Evolutionary conservation across 2,888 invertebrate species (phyloP).

Genomic region (Arctia plantaginis): DNA sequence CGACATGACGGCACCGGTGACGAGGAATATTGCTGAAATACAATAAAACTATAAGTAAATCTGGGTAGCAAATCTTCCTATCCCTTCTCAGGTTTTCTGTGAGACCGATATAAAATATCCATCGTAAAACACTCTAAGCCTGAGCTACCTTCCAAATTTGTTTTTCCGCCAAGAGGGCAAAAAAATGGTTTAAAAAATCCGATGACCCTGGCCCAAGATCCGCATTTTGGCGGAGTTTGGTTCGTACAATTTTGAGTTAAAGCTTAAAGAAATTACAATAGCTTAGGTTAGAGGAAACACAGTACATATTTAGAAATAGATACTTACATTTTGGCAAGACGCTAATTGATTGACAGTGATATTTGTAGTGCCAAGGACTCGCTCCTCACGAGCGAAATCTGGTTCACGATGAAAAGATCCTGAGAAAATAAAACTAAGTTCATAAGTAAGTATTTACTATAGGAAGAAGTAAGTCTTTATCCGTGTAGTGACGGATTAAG

Average conservation of each 20-base stretch:
- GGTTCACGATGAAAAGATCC: slow-evolving; percentile 76
- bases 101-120: neutral
- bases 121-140: neutral
- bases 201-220: no score
- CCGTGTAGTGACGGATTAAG: no score
- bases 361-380: slow-evolving; percentile 63
- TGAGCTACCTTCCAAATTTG: neutral
- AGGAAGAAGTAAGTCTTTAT: no score
- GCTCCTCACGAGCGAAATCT: slow-evolving; percentile 69
- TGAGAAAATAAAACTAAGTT: slow-evolving; percentile 29
- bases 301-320: neutral
- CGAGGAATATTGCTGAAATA: slow-evolving; percentile 63
- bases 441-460: neutral
- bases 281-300: no score
- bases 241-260: no score
- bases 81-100: neutral
- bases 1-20: slow-evolving; percentile 65
- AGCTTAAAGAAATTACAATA: no score
- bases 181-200: neutral
- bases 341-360: slow-evolving; percentile 70
- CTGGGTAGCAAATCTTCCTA: neutral
- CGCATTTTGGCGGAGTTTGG: no score
- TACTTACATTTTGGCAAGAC: slow-evolving; percentile 69
- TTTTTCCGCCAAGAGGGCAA: neutral
- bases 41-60: neutral